Evolutionary conservation across 1,140 invertebrate genomes (phyloP).

Genomic region (Gyrodactylus salaris): DNA sequence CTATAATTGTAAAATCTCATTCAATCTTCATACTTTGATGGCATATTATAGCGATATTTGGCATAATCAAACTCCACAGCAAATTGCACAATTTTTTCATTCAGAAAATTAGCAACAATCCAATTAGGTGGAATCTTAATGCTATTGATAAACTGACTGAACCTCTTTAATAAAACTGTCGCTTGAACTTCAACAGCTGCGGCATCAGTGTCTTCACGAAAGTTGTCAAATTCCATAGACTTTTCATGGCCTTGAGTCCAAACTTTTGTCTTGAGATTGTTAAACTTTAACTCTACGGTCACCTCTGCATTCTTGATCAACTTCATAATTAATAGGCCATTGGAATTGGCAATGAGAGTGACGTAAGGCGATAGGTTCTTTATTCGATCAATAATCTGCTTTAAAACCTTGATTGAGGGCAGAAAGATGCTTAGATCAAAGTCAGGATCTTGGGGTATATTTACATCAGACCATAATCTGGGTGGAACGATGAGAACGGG

Average conservation of each 20-base stretch:
- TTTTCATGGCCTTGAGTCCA: too few relatives aligned
- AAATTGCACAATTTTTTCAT: background rate
- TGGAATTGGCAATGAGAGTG: background rate
- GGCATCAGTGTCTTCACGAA: background rate
- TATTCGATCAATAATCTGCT: background rate
- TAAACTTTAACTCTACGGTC: background rate
- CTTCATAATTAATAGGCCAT: background rate
- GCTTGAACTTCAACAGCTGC: background rate
- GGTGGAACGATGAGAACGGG: background rate
- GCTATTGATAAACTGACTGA: background rate
- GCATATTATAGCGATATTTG: background rate
- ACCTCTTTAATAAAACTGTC: background rate
- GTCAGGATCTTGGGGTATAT: background rate
- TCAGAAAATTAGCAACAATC: background rate
- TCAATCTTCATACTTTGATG: background rate
- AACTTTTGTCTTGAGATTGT: background rate
- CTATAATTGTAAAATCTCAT: too few relatives aligned
- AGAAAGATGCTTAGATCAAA: background rate
- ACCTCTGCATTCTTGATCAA: background rate
- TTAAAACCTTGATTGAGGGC: background rate
- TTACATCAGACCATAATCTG: background rate
- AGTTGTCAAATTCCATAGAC: too few relatives aligned
- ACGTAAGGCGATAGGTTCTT: background rate
- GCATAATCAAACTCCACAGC: background rate
- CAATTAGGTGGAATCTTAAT: background rate